phyloP scores from a whole-genome alignment of 1,140 invertebrate genomes.

The Pseudomyrmex dendroicus region DNA sequence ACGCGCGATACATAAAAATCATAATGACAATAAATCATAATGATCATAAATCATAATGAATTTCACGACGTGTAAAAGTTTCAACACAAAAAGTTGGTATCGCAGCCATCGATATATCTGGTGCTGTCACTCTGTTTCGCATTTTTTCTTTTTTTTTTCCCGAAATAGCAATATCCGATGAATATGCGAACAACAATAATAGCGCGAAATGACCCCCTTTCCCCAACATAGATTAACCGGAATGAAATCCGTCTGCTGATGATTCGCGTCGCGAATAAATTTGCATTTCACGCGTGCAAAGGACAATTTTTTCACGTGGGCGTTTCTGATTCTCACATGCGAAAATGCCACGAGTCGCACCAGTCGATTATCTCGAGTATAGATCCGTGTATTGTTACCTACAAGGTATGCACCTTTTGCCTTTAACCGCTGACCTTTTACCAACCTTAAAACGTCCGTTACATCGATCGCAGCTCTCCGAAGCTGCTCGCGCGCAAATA shows the following conservation, averaged over 20 bases:
- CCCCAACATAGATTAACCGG: constrained; percentile 1
- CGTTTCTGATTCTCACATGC: constrained; percentile 51
- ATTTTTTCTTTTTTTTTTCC: constrained; percentile 32
- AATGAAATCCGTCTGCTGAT: constrained; percentile 19
- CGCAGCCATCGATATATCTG: constrained; percentile 24
- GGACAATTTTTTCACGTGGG: constrained; percentile 1
- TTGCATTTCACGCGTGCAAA: constrained; percentile 35
- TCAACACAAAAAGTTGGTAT: not conserved
- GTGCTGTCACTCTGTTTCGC: not conserved
- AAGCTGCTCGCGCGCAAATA: constrained; percentile 49
- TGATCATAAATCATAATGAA: constrained; percentile 13
- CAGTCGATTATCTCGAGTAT: constrained; percentile 41
- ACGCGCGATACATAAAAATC: no score
- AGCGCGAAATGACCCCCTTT: constrained; percentile 8
- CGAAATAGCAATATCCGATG: not conserved
- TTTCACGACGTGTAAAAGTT: constrained; percentile 17
- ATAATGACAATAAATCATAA: not conserved
- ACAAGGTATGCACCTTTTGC: constrained; percentile 26
- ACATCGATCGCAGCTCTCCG: constrained; percentile 61
- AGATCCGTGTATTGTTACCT: constrained; percentile 11
- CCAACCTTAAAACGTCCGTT: constrained; percentile 41
- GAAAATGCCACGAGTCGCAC: constrained; percentile 58
- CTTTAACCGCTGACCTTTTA: constrained; percentile 67
- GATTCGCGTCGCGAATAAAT: constrained; percentile 5
- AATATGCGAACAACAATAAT: constrained; percentile 34